Evolutionary conservation across 2,797 vertebrate species (phyloP).

Genomic region (Chaunax sp.): DNA sequence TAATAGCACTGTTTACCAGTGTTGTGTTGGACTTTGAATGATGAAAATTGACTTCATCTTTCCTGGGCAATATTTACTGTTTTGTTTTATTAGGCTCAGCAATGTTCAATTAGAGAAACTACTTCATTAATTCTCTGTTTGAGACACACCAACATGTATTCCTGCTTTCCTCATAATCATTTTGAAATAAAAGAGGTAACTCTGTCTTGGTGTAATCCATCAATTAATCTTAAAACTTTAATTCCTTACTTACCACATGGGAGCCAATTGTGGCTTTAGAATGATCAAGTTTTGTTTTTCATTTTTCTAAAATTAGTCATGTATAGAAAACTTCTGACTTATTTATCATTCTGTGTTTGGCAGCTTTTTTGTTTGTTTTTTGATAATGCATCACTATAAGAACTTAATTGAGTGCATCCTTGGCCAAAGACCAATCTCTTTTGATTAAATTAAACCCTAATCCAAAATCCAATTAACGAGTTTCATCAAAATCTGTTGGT

Average conservation of each 20-base stretch:
- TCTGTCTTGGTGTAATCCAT: slow-evolving; percentile 16
- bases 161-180: not conserved
- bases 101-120: slow-evolving; percentile 10
- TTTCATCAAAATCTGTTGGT: too few species aligned
- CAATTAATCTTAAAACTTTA: slow-evolving; percentile 18
- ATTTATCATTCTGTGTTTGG: not conserved
- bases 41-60: slow-evolving; percentile 8
- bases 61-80: slow-evolving; percentile 6
- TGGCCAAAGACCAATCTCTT: too few species aligned
- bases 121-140: slow-evolving; percentile 14
- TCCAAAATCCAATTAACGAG: too few species aligned
- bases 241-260: slow-evolving; percentile 8
- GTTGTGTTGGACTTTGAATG: slow-evolving; percentile 5
- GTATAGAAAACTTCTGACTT: not conserved
- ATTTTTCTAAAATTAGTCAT: slow-evolving; percentile 1
- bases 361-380: slow-evolving; percentile 5
- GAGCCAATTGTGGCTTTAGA: slow-evolving; percentile 1
- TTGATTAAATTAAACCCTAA: too few species aligned
- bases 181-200: slow-evolving; percentile 8
- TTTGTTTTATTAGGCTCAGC: slow-evolving; percentile 18
- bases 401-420: too few species aligned
- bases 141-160: slow-evolving; percentile 1
- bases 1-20: not conserved
- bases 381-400: too few species aligned
- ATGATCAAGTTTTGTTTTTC: not conserved